Evolutionary conservation across 2,797 vertebrate genomes (phyloP).

Genomic region (Limosa lapponica): DNA sequence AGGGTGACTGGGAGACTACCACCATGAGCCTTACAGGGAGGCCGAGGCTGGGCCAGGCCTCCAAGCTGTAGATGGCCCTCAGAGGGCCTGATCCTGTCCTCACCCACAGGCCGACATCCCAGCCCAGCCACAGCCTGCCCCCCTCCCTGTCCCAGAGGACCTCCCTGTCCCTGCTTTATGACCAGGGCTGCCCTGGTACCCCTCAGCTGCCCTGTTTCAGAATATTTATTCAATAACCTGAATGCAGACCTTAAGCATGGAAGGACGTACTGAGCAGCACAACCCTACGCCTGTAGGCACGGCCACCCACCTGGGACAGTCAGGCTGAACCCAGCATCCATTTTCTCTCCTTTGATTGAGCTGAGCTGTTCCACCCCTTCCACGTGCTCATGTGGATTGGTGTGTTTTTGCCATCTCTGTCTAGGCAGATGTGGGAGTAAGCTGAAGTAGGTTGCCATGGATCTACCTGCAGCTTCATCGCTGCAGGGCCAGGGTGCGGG

Average conservation of each 20-base stretch:
- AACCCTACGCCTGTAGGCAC: fast-evolving
- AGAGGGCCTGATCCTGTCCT: background rate
- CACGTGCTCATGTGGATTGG: fast-evolving
- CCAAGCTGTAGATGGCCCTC: background rate
- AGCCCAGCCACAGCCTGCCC: background rate
- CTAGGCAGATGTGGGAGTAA: background rate
- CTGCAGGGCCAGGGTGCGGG: background rate
- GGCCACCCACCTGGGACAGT: fast-evolving
- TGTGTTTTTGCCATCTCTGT: fast-evolving
- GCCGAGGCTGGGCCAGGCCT: too few relatives aligned
- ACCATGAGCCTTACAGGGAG: background rate
- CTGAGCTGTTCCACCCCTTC: background rate
- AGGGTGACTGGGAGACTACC: background rate
- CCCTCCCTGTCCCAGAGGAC: background rate
- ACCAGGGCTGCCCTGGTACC: background rate
- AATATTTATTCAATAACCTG: background rate
- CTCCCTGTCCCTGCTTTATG: background rate
- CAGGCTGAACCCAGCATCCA: fast-evolving
- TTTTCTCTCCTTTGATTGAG: background rate
- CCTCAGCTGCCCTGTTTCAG: background rate
- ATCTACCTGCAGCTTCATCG: background rate
- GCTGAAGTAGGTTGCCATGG: background rate
- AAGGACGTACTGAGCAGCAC: background rate
- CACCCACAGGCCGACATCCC: fast-evolving
- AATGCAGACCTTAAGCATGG: background rate